Conservation (phyloP, 2,113 vertebrate species). For the Odocoileus virginianus region DNA sequence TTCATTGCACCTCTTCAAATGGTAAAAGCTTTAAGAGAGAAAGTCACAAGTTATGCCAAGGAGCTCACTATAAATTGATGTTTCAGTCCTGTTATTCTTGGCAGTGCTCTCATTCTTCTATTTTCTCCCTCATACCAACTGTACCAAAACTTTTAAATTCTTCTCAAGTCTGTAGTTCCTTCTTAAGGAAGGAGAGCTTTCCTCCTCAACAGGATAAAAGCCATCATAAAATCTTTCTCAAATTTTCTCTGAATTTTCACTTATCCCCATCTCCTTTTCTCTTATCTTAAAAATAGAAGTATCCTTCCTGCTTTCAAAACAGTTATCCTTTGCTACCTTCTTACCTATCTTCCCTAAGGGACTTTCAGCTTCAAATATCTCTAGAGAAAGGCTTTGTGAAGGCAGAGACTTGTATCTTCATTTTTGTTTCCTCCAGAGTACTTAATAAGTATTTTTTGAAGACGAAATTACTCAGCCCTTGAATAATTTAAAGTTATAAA, state of each 20-base stretch:
- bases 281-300: background rate
- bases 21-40: background rate
- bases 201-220: background rate
- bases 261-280: background rate
- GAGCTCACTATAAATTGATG: background rate
- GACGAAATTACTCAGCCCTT: background rate
- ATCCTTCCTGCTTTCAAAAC: background rate
- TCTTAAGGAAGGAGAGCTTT: background rate
- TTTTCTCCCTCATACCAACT: background rate
- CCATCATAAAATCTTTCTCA: background rate
- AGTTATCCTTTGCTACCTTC: background rate
- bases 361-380: background rate
- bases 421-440: background rate
- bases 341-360: background rate
- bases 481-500: slow-evolving; percentile 2
- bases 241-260: background rate
- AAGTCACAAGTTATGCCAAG: background rate
- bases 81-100: background rate
- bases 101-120: background rate
- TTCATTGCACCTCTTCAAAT: background rate
- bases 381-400: background rate
- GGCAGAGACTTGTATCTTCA: background rate
- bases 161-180: background rate
- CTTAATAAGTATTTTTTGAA: background rate
- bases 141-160: background rate